Conservation (phyloP, 1,140 invertebrate species). For the Hylyphantes graminicola region DNA sequence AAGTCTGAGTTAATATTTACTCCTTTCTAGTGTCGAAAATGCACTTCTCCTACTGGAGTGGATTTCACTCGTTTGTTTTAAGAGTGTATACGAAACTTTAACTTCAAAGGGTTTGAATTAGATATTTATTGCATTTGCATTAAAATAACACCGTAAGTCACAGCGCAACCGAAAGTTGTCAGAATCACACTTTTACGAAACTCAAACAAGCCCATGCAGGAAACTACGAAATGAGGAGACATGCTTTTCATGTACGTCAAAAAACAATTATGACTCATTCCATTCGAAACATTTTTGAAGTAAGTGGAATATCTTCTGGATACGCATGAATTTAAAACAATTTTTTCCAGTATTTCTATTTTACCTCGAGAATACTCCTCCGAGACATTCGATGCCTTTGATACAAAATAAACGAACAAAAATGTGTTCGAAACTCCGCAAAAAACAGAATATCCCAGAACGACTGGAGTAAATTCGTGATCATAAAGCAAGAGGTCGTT, state of each 20-base stretch:
- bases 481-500: neutral
- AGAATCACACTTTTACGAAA: slow-evolving; percentile 8
- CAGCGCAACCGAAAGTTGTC: slow-evolving; percentile 2
- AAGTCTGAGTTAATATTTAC: too few relatives aligned
- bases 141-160: slow-evolving; percentile 15
- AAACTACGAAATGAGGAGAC: neutral
- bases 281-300: neutral
- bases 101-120: too few relatives aligned
- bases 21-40: too few relatives aligned
- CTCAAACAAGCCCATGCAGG: slow-evolving; percentile 11
- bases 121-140: slow-evolving; percentile 8
- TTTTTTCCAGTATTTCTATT: neutral
- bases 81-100: too few relatives aligned
- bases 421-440: neutral
- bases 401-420: neutral
- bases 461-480: neutral
- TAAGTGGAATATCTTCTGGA: neutral
- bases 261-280: neutral
- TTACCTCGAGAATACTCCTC: neutral
- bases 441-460: neutral
- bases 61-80: too few relatives aligned
- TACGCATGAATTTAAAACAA: neutral
- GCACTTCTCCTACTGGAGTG: too few relatives aligned
- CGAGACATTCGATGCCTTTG: neutral
- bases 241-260: neutral